phyloP scores from a whole-genome alignment of 1,140 invertebrate species.

The Muscidifurax raptorellus region DNA sequence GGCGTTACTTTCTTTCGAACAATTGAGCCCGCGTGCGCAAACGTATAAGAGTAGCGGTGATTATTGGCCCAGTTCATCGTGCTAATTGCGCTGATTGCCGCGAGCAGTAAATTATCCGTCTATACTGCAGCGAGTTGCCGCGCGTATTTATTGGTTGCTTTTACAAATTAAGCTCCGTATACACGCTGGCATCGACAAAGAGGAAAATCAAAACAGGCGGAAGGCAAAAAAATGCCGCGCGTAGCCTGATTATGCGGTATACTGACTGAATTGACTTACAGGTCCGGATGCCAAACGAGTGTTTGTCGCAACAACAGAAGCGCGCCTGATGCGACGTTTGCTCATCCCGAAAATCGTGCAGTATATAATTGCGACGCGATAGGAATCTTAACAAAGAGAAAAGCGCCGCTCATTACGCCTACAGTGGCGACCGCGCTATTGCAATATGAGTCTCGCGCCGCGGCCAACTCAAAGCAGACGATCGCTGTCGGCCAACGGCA shows the following conservation, averaged over 20 bases:
- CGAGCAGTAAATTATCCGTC: conserved; percentile 43
- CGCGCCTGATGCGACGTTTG: no score
- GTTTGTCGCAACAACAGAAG: background rate
- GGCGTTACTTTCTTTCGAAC: conserved; percentile 48
- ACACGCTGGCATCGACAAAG: conserved; percentile 3
- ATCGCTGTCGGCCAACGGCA: background rate
- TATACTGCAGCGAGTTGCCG: background rate
- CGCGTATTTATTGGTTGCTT: conserved; percentile 49
- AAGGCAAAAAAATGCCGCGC: conserved; percentile 1
- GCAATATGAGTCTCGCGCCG: conserved; percentile 1
- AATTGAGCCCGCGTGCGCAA: conserved; percentile 18
- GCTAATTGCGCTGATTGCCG: conserved; percentile 49
- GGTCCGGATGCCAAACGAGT: no score
- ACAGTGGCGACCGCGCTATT: no score
- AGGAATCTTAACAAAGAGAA: background rate
- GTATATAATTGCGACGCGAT: background rate
- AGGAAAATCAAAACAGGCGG: conserved; percentile 26
- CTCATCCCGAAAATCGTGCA: background rate
- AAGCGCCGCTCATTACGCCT: no score
- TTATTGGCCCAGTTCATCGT: conserved; percentile 35
- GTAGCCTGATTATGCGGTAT: background rate
- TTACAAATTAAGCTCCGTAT: conserved; percentile 40
- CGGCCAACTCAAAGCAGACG: background rate
- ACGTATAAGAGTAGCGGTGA: conserved; percentile 37
- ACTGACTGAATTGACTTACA: background rate